These are phyloP conservation scores for Sebastes itinus DNA, from an alignment of 2,797 vertebrate species.

Conservation along the genomic window DNA sequence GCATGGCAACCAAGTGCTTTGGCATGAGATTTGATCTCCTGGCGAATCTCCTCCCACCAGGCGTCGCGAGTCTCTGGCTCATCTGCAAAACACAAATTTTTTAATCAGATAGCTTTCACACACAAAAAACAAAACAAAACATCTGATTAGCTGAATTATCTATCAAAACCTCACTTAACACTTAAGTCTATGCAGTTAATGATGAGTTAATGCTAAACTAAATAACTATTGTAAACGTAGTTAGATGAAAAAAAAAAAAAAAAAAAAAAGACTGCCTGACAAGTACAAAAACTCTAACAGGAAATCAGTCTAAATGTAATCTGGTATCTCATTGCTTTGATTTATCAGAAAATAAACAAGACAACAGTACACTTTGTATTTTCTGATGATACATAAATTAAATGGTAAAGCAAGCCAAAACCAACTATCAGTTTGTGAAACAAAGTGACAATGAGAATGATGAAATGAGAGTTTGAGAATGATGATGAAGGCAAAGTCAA, in stretches of 20 bases:
- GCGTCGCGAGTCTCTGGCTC: constrained; percentile 99
- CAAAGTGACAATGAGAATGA: constrained; percentile 50
- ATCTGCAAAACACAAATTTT: constrained; percentile 88
- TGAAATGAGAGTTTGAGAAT: constrained; percentile 35
- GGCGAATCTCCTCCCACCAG: constrained; percentile 99
- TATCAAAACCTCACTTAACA: background rate
- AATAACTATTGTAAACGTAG: background rate
- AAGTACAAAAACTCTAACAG: constrained; percentile 7
- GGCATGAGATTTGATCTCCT: constrained; percentile 99
- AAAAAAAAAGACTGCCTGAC: background rate
- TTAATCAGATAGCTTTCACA: constrained; percentile 35
- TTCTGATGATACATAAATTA: constrained; percentile 49
- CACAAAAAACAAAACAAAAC: background rate
- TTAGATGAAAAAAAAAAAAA: background rate
- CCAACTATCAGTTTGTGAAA: constrained; percentile 59
- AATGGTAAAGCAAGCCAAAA: constrained; percentile 72
- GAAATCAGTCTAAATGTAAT: constrained; percentile 11
- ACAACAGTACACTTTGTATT: constrained; percentile 46
- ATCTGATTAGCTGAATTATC: background rate
- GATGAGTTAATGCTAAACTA: constrained; percentile 7
- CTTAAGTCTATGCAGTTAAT: background rate
- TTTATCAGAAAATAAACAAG: constrained; percentile 45
- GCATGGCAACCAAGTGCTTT: constrained; percentile 98
- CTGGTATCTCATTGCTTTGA: constrained; percentile 31
- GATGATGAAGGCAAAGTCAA: constrained; percentile 65